Evolutionary conservation across 2,113 vertebrate genomes (phyloP).

Genomic region (Syngnathus floridae): DNA sequence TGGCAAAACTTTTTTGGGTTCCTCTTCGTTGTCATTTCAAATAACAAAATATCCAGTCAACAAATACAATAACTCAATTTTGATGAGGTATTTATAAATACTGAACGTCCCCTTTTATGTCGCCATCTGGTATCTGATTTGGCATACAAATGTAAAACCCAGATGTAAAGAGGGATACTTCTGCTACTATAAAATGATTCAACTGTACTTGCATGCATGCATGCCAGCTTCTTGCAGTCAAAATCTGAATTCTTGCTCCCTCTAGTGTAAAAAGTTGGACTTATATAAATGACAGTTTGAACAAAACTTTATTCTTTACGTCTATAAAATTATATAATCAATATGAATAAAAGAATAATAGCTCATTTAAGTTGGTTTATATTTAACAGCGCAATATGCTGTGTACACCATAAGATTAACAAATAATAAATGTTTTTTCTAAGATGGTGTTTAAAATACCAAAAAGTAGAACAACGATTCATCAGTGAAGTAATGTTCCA

Average conservation of each 20-base stretch:
- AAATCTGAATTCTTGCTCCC: conserved; percentile 8
- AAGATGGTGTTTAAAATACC: too few species aligned
- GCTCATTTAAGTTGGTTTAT: too few species aligned
- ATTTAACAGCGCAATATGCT: too few species aligned
- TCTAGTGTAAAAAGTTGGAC: conserved; percentile 23
- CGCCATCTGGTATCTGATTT: neutral
- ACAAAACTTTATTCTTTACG: neutral
- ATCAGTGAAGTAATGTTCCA: neutral
- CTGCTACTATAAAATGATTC: neutral
- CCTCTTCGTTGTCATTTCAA: too few species aligned
- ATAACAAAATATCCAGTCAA: neutral
- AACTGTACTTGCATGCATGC: neutral
- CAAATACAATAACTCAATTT: neutral
- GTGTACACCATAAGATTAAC: too few species aligned
- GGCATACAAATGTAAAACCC: neutral
- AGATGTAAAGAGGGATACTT: neutral
- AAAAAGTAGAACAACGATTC: neutral
- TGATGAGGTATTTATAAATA: neutral
- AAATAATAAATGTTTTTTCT: neutral
- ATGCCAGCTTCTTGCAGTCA: neutral
- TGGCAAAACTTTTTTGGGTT: too few species aligned
- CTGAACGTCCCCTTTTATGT: too few species aligned
- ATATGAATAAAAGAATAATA: too few species aligned
- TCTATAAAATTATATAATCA: too few species aligned
- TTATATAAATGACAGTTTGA: conserved; percentile 7